Percentiles rank a stretch among this genome's conserved stretches.
phyloP scores from a whole-genome alignment of 1,140 invertebrate genomes.

The Steinernema feltiae region DNA sequence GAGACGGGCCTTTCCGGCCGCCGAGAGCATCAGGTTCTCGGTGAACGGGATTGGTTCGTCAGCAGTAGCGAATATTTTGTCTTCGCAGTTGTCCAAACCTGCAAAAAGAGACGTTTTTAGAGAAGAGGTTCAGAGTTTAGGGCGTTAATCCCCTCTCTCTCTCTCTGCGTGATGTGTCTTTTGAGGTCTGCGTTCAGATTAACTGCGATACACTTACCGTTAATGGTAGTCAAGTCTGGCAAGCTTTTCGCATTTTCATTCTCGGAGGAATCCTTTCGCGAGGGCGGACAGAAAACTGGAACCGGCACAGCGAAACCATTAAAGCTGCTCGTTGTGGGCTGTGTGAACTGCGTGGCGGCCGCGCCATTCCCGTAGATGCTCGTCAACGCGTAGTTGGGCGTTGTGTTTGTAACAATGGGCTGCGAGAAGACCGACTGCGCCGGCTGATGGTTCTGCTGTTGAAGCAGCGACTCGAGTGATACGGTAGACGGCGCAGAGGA shows the following conservation, averaged over 20 bases:
- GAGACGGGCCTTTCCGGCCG: conserved; percentile 37
- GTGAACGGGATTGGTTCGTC: conserved; percentile 35
- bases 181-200: conserved; percentile 18
- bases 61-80: background rate
- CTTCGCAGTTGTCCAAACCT: conserved; percentile 17
- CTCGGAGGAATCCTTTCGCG: background rate
- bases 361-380: background rate
- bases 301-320: background rate
- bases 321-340: background rate
- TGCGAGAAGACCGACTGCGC: background rate
- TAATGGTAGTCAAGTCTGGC: conserved; percentile 18
- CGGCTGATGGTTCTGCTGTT: background rate
- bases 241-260: background rate
- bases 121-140: too few relatives aligned
- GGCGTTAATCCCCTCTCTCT: too few relatives aligned
- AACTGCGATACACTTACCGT: conserved; percentile 17
- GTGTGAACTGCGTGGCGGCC: background rate
- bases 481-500: background rate
- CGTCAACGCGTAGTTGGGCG: background rate
- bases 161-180: too few relatives aligned
- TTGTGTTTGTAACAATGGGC: background rate
- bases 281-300: background rate
- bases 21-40: conserved; percentile 37
- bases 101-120: conserved; percentile 4
- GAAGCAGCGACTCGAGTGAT: background rate